phyloP scores from a whole-genome alignment of 1,140 invertebrate genomes.

The Caenorhabditis inopinata region DNA sequence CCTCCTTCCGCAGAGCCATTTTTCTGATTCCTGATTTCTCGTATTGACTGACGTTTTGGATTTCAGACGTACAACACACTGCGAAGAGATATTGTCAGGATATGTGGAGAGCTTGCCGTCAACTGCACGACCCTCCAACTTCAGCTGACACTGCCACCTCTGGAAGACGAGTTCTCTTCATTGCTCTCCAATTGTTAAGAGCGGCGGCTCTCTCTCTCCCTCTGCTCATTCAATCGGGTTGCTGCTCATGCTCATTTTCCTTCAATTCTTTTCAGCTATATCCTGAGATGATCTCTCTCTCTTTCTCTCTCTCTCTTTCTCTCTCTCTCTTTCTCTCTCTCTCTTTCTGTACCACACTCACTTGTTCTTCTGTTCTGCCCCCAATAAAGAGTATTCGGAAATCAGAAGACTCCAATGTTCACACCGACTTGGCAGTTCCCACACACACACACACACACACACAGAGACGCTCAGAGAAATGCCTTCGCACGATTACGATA shows the following conservation, averaged over 20 bases:
- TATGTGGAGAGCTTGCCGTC: background rate
- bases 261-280: background rate
- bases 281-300: background rate
- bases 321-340: too few relatives aligned
- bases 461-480: too few relatives aligned
- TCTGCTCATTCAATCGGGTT: too few relatives aligned
- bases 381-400: background rate
- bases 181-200: slow-evolving; percentile 24
- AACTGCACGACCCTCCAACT: slow-evolving; percentile 33
- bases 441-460: too few relatives aligned
- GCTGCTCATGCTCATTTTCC: background rate
- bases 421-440: background rate
- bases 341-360: too few relatives aligned
- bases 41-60: too few relatives aligned
- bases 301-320: background rate
- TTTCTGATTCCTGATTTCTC: too few relatives aligned
- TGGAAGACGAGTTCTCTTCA: slow-evolving; percentile 16
- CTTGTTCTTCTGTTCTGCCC: too few relatives aligned
- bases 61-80: slow-evolving; percentile 24
- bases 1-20: too few relatives aligned
- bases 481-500: slow-evolving; percentile 15
- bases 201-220: too few relatives aligned
- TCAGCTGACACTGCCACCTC: background rate
- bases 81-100: slow-evolving; percentile 25
- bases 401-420: background rate